Conservation (phyloP, 1,140 invertebrate species). For the Diorhabda carinulata region DNA sequence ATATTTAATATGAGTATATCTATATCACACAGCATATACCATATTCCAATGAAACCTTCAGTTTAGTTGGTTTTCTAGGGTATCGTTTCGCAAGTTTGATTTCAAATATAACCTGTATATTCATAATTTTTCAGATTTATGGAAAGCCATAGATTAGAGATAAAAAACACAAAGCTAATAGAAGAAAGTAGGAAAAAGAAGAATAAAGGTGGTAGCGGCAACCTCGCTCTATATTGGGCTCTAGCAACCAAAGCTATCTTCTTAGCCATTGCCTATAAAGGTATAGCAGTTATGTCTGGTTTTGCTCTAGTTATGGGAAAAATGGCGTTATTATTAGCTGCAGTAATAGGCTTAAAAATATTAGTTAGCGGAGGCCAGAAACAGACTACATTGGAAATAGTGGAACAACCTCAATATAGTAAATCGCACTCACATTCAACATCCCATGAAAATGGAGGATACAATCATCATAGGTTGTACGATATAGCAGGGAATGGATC, state of each 20-base stretch:
- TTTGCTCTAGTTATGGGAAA: constrained; percentile 37
- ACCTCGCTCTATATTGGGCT: constrained; percentile 14
- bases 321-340: constrained; percentile 55
- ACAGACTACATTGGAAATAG: constrained; percentile 79
- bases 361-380: constrained; percentile 61
- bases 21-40: neutral
- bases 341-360: constrained; percentile 73
- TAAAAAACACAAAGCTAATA: constrained; percentile 51
- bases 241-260: constrained; percentile 39
- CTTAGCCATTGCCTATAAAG: constrained; percentile 39
- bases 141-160: constrained; percentile 57
- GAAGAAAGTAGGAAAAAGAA: constrained; percentile 26
- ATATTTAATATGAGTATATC: too few relatives aligned
- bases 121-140: constrained; percentile 47
- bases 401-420: constrained; percentile 77
- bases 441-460: constrained; percentile 63
- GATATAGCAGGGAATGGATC: constrained; percentile 5
- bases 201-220: constrained; percentile 22
- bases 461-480: constrained; percentile 53
- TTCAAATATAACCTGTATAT: neutral
- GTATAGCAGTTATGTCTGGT: constrained; percentile 40
- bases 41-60: neutral
- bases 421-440: constrained; percentile 72
- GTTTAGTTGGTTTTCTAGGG: neutral
- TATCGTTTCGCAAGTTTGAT: neutral